Percentiles rank a stretch among this genome's conserved stretches.
phyloP scores from a whole-genome alignment of 2,888 invertebrate species.

The Auanema sp. region DNA sequence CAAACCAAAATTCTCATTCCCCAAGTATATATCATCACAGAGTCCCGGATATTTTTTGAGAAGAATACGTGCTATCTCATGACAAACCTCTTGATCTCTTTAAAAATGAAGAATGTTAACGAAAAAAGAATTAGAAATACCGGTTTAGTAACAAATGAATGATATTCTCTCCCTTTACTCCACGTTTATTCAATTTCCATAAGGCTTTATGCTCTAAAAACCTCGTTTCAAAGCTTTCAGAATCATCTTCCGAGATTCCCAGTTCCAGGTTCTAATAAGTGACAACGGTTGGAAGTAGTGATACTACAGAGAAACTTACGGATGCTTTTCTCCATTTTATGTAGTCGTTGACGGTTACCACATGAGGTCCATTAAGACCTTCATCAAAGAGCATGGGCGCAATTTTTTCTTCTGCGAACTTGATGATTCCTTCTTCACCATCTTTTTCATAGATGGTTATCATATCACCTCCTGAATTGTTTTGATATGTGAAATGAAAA shows the following conservation, averaged over 20 bases:
- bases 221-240: constrained; percentile 78
- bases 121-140: constrained; percentile 72
- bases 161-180: constrained; percentile 89
- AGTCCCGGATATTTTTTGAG: constrained; percentile 72
- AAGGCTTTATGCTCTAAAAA: constrained; percentile 74
- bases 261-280: constrained; percentile 50
- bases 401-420: constrained; percentile 54
- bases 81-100: constrained; percentile 43
- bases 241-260: constrained; percentile 80
- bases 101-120: background rate
- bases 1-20: constrained; percentile 89
- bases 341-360: constrained; percentile 80
- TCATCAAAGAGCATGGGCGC: constrained; percentile 70
- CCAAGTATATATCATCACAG: constrained; percentile 90
- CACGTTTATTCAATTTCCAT: constrained; percentile 95
- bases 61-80: constrained; percentile 79
- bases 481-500: background rate
- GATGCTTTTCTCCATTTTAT: constrained; percentile 75
- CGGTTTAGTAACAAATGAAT: constrained; percentile 92
- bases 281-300: background rate
- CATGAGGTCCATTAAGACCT: constrained; percentile 76
- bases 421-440: constrained; percentile 73
- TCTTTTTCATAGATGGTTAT: constrained; percentile 74
- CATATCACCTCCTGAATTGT: constrained; percentile 75
- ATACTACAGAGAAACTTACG: background rate